Evolutionary conservation across 2,888 invertebrate species (phyloP), one percentile per base, ranked within the genome.

Genomic region (Branchipolynoe longqiensis): DNA sequence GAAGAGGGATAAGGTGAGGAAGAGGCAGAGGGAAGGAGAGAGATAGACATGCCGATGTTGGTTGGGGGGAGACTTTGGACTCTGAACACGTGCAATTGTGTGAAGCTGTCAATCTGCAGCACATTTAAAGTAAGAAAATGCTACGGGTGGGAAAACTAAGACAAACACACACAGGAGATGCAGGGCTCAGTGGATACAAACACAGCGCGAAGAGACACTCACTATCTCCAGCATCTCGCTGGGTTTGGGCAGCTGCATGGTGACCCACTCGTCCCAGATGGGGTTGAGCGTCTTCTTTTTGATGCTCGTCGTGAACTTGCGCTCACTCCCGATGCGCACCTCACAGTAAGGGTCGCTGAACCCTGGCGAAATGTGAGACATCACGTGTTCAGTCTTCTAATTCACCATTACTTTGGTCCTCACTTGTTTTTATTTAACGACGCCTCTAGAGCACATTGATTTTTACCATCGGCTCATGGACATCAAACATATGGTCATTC

Each of bases 291-390:
- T 95, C 89, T 95, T 95, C 91, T 95, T 95, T 89, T 94, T 95
- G 8, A 95, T 94, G 82, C 93, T 93, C 28, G 95, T 94, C 86
- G 94, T 94, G 90, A 94, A 95, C 87, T 95, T 94, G 64, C 94
- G 94, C 86, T 94, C 94, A 48, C 94, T 94, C 85, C 94, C 94
- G 58, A 95, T 88, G 87, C 93, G 93, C 22, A 95, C 91, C 85
- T 94, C 94, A 90, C 95, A 95, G 89, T 94, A 95, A 8, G 95
- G 95, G 90, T 95, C 95, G 90, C 95, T 95, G 90, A 94, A 95
- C n/a, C 95, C 94, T 94, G 84, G 8, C n/a, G n/a, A 48, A 48
- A 48, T 18, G 18, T n/a, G 18, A 48, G 48, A 18, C 8, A 48
- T 48, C 8, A 48, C 8, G 18, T 48, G 48, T 8, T 48, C 18